These are phyloP conservation scores for Mionectes olivaceus DNA, from an alignment of 2,797 vertebrate genomes.

Conservation along the genomic window DNA sequence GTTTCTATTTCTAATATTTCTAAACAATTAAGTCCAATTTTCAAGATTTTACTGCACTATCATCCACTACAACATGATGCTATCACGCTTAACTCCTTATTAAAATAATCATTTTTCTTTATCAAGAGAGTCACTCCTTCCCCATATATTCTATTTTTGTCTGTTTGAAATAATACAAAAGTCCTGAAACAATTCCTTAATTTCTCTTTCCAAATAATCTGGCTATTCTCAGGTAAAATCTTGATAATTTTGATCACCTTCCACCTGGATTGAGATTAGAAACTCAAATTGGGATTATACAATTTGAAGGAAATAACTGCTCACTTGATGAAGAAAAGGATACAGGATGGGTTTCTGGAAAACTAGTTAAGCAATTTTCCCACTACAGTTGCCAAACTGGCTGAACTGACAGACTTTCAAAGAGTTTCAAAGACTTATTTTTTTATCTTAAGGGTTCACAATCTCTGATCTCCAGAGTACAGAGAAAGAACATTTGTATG, in stretches of 20 bases:
- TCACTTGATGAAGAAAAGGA: not conserved
- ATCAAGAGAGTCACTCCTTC: not conserved
- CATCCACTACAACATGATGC: not conserved
- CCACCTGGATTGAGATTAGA: not conserved
- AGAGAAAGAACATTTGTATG: not conserved
- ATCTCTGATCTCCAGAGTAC: slow-evolving; percentile 32
- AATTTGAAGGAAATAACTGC: not conserved
- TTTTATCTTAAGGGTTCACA: slow-evolving; percentile 49
- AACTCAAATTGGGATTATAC: not conserved
- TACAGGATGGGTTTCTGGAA: not conserved
- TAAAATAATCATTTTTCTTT: not conserved
- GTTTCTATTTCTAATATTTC: not conserved
- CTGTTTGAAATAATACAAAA: not conserved
- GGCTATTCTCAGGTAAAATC: not conserved
- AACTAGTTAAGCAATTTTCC: slow-evolving; percentile 44
- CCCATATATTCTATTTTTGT: not conserved
- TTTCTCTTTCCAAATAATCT: not conserved
- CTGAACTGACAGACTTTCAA: slow-evolving; percentile 23
- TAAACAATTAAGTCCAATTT: not conserved
- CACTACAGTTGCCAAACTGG: slow-evolving; percentile 49
- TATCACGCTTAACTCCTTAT: not conserved
- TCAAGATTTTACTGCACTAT: not conserved
- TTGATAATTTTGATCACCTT: not conserved
- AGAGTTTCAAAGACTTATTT: slow-evolving; percentile 33
- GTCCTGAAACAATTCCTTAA: not conserved